Evolutionary conservation across 2,888 invertebrate species (phyloP), one percentile per base, ranked within the genome.

Genomic region (Lasioglossum morio): DNA sequence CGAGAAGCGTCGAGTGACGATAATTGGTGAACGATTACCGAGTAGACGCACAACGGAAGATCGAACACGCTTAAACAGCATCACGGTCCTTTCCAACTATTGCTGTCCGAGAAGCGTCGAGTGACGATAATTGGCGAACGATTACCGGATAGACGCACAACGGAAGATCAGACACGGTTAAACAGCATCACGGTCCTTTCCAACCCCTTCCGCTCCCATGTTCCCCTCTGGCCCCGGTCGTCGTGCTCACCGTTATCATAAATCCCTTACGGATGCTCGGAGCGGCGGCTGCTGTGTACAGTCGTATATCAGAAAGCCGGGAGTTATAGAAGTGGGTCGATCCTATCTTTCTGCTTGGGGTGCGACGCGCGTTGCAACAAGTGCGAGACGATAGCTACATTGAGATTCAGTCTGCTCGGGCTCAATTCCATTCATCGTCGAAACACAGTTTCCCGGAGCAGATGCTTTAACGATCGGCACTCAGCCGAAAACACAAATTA

Each of bases 241-340:
- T 0, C 7, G 23, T 23, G 16, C 57, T 43, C 37, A 53, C 75
- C 63, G 76, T 90, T 89, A 89, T 90, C 91, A 85, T 90, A 90
- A 90, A 90, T 90, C 91, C 90, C 87, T 90, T 85, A 88, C 87
- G 90, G 86, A 86, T 86, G 90, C 84, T 90, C 69, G 86, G 86
- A 88, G 81, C 87, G 81, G 72, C 69, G 16, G 66, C 76, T 66
- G 19, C 72, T 81, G 40, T 79, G 77, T 82, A 84, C 48, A 82
- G 87, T 75, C 87, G 81, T 90, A 90, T 89, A 90, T 90, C 89
- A 89, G 91, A 88, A 86, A 90, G 91, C 89, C 91, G 88, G 69
- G 73, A 91, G 91, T 91, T 91, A 91, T 91, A 91, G 91, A 91
- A 91, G 91, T 90, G 90, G 91, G 91, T 91, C 91, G 91, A 91